phyloP scores from a whole-genome alignment of 2,888 invertebrate species.

The Apodemia duryi region DNA sequence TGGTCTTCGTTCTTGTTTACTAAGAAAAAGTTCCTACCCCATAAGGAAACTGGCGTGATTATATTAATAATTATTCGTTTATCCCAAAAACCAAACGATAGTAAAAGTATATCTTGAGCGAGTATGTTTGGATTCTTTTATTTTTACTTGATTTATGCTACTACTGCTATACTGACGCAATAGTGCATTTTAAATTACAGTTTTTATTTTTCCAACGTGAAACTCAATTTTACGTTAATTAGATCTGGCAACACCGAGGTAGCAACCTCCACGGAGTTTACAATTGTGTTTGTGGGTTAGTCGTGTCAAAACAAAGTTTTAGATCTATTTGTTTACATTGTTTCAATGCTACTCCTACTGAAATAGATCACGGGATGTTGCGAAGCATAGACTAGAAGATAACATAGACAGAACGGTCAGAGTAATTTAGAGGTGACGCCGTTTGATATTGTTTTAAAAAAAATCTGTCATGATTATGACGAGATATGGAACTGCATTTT shows the following conservation, averaged over 20 bases:
- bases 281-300: conserved; percentile 13
- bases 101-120: neutral
- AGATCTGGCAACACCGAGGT: conserved; percentile 4
- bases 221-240: neutral
- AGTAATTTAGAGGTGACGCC: too few relatives aligned
- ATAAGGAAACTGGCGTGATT: too few relatives aligned
- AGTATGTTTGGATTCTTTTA: neutral
- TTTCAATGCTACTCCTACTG: conserved; percentile 5
- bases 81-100: too few relatives aligned
- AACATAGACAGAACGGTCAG: neutral
- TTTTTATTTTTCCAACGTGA: neutral
- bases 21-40: too few relatives aligned
- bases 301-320: conserved; percentile 11
- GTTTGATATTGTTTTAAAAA: neutral
- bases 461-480: neutral
- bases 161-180: neutral
- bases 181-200: conserved; percentile 1
- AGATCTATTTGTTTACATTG: conserved; percentile 11
- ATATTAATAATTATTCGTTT: too few relatives aligned
- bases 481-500: too few relatives aligned
- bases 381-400: neutral
- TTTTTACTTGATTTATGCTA: neutral
- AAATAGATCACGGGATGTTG: neutral
- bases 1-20: too few relatives aligned
- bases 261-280: conserved; percentile 10